phyloP scores from a whole-genome alignment of 2,888 invertebrate genomes.

The Mythimna pallens region DNA sequence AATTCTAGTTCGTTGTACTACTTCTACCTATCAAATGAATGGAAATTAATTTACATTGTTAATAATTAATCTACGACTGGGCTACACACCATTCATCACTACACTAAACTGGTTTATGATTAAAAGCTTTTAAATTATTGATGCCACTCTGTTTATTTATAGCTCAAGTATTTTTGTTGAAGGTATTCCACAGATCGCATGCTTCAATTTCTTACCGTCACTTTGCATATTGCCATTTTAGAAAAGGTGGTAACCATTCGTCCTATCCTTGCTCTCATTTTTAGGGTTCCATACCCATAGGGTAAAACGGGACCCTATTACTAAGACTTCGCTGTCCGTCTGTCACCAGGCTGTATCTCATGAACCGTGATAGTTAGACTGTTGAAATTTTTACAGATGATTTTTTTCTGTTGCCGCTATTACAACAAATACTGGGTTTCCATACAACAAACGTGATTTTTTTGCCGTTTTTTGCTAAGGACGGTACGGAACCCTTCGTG shows the following conservation, averaged over 20 bases:
- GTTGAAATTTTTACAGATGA: no score
- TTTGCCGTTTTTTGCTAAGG: no score
- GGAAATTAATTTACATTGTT: background rate
- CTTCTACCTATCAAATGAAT: constrained; percentile 3
- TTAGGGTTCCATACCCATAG: no score
- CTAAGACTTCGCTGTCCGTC: no score
- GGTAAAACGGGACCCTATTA: no score
- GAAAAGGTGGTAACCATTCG: background rate
- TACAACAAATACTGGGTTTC: no score
- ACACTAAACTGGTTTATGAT: constrained; percentile 2
- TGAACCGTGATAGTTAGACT: no score
- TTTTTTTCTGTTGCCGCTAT: no score
- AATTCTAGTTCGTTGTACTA: background rate
- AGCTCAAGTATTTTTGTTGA: background rate
- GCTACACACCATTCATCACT: constrained; percentile 29
- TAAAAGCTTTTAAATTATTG: constrained; percentile 48
- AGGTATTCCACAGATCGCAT: background rate
- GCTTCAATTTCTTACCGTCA: constrained; percentile 4
- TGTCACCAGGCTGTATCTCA: no score
- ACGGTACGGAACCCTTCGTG: no score
- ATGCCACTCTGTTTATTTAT: constrained; percentile 1
- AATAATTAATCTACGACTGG: background rate
- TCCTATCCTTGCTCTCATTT: background rate
- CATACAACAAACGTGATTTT: no score
- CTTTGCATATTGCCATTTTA: constrained; percentile 23